These are phyloP conservation scores for Ctenopoma multispine DNA, from an alignment of 2,797 vertebrate genomes.

Conservation along the genomic window DNA sequence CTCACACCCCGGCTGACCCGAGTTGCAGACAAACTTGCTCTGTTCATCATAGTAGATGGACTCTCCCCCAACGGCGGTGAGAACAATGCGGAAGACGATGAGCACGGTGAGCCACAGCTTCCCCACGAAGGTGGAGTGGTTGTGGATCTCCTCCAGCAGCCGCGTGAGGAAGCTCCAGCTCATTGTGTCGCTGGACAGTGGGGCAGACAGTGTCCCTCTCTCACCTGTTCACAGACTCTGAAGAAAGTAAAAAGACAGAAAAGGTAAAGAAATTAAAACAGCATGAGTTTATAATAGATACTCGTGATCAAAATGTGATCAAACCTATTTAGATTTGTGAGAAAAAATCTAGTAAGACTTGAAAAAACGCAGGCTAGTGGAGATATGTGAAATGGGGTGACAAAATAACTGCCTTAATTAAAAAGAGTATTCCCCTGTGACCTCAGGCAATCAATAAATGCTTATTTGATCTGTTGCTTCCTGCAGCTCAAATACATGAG, in stretches of 20 bases:
- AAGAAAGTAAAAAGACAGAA: constrained; percentile 26
- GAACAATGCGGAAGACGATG: constrained; percentile 97
- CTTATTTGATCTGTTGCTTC: constrained; percentile 58
- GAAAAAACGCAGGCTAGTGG: constrained; percentile 21
- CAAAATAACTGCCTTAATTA: constrained; percentile 57
- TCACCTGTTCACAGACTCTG: constrained; percentile 88
- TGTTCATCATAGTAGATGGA: constrained; percentile 99
- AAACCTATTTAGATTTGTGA: constrained; percentile 27
- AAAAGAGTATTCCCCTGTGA: constrained; percentile 53
- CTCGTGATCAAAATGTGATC: constrained; percentile 15
- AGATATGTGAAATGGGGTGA: constrained; percentile 40
- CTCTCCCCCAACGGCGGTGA: constrained; percentile 97
- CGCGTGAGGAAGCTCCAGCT: constrained; percentile 99
- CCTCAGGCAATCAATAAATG: constrained; percentile 34
- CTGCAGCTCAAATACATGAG: constrained; percentile 35
- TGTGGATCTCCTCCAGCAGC: constrained; percentile 99
- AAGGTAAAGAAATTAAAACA: constrained; percentile 4
- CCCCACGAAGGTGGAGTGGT: constrained; percentile 99
- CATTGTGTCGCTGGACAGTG: constrained; percentile 91
- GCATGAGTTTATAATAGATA: constrained; percentile 13
- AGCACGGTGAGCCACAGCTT: constrained; percentile 98
- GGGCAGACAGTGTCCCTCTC: constrained; percentile 87
- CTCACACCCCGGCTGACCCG: constrained; percentile 96
- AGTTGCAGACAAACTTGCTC: constrained; percentile 98
- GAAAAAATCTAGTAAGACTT: constrained; percentile 21